Percentiles rank a stretch among this genome's conserved stretches.
These are phyloP conservation scores for Babyrousa celebensis DNA, from an alignment of 2,797 vertebrate genomes.

Conservation along the genomic window DNA sequence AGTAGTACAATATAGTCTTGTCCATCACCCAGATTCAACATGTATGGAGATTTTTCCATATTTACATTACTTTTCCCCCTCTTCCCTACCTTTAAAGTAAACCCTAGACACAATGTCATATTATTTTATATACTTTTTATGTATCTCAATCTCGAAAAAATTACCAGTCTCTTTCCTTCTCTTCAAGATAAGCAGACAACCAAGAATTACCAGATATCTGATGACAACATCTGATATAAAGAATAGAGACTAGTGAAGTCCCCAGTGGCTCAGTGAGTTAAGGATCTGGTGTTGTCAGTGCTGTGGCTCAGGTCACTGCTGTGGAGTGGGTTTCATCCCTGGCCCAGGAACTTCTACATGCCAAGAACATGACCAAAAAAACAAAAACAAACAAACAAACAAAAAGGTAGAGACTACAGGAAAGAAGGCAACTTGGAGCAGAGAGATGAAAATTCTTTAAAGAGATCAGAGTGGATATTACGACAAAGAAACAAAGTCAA, in stretches of 20 bases:
- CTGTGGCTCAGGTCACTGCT: too few relatives aligned
- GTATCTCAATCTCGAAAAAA: not conserved
- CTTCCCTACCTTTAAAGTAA: conserved; percentile 40
- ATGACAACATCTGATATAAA: conserved; percentile 32
- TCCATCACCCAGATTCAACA: not conserved
- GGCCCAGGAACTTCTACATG: too few relatives aligned
- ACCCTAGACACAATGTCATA: not conserved
- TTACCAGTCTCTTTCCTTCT: not conserved
- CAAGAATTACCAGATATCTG: not conserved
- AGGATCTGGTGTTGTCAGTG: too few relatives aligned
- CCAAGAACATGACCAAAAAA: too few relatives aligned
- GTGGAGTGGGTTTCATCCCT: too few relatives aligned
- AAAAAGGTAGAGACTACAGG: not conserved
- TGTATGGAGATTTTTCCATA: not conserved
- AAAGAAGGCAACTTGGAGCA: not conserved
- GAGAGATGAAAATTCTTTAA: conserved; percentile 5
- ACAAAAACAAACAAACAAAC: too few relatives aligned
- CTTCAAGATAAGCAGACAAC: not conserved
- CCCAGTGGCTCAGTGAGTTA: too few relatives aligned
- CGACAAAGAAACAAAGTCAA: not conserved
- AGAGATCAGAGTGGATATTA: not conserved
- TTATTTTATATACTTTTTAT: not conserved
- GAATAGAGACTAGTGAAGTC: not conserved
- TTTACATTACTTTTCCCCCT: not conserved
- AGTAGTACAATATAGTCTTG: not conserved